Evolutionary conservation across 1,140 invertebrate species (phyloP).

Genomic region (Sogatella furcifera): DNA sequence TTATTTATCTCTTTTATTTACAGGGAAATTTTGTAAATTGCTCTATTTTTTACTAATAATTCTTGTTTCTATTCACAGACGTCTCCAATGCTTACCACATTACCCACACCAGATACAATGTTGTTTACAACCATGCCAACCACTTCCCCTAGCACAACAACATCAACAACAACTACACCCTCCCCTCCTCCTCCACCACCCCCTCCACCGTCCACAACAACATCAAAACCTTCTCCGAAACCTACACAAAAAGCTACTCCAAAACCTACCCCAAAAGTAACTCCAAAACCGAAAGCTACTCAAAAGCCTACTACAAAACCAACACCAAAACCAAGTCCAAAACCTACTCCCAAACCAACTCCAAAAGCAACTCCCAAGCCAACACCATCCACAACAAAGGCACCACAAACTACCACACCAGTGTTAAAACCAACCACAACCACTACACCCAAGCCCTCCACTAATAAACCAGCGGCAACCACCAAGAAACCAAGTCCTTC

Average conservation of each 20-base stretch:
- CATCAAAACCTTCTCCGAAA: neutral
- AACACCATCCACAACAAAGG: neutral
- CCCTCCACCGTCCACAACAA: constrained; percentile 5
- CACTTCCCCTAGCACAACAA: neutral
- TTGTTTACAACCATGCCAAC: constrained; percentile 1
- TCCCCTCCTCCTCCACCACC: neutral
- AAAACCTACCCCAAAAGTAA: constrained; percentile 5
- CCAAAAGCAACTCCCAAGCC: constrained; percentile 8
- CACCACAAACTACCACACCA: constrained; percentile 1
- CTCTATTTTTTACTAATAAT: too few relatives aligned
- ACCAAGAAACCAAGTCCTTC: constrained; percentile 9
- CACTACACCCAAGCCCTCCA: constrained; percentile 8
- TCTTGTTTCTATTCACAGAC: too few relatives aligned
- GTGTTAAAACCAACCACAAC: constrained; percentile 9
- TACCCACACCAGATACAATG: neutral
- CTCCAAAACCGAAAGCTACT: constrained; percentile 13
- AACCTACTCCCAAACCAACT: neutral
- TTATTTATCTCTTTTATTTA: too few relatives aligned
- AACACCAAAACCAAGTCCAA: neutral
- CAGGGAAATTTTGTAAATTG: too few relatives aligned
- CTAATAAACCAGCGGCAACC: constrained; percentile 9
- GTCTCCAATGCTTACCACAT: neutral
- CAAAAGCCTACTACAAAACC: constrained; percentile 10
- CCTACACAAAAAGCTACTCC: constrained; percentile 5
- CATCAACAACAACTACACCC: constrained; percentile 3